These are phyloP conservation scores for Hypsopygia costalis DNA, from an alignment of 2,888 invertebrate genomes.

Conservation along the genomic window DNA sequence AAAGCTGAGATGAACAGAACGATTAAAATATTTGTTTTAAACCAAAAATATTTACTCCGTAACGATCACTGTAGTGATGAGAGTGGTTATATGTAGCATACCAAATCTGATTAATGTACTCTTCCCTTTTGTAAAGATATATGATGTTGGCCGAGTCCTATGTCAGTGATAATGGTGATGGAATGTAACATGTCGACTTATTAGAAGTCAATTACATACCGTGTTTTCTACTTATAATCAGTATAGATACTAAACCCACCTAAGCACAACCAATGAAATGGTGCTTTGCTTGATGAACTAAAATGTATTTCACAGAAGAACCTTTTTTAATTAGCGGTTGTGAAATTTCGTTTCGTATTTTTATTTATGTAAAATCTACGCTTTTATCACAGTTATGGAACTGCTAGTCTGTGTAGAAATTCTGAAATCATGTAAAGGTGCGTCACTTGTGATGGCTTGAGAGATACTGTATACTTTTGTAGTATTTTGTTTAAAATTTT, in stretches of 20 bases:
- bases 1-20: slow-evolving; percentile 23
- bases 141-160: slow-evolving; percentile 2
- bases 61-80: slow-evolving; percentile 28
- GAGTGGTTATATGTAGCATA: slow-evolving; percentile 9
- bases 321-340: slow-evolving; percentile 61
- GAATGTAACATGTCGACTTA: slow-evolving; percentile 16
- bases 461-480: slow-evolving; percentile 6
- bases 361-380: slow-evolving; percentile 35
- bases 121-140: slow-evolving; percentile 17
- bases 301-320: slow-evolving; percentile 32
- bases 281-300: slow-evolving; percentile 59
- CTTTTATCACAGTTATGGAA: slow-evolving; percentile 39
- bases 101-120: slow-evolving; percentile 22
- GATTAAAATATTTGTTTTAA: slow-evolving; percentile 32
- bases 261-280: slow-evolving; percentile 52
- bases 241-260: slow-evolving; percentile 36
- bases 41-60: slow-evolving; percentile 49
- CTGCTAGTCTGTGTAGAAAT: slow-evolving; percentile 41
- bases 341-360: slow-evolving; percentile 59
- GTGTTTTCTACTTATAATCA: slow-evolving; percentile 16
- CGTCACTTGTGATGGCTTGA: slow-evolving; percentile 20
- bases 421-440: slow-evolving; percentile 30
- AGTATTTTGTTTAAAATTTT: slow-evolving; percentile 16
- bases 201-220: slow-evolving; percentile 20
- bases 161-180: background rate